Conservation (phyloP, 2,113 vertebrate species). For the Uria lomvia region DNA sequence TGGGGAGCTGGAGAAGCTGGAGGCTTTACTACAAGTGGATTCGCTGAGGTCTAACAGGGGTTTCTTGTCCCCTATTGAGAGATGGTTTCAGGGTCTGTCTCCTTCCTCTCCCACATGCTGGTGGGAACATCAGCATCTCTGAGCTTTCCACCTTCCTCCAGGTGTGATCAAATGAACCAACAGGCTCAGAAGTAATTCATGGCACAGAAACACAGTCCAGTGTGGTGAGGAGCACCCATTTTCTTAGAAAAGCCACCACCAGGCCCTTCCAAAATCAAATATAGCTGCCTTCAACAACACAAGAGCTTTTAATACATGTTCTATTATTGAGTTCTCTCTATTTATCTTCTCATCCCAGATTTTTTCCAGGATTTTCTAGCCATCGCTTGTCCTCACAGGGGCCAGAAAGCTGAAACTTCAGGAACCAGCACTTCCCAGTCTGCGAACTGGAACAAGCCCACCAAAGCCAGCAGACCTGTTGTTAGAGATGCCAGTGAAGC, state of each 20-base stretch:
- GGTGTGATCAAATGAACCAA: neutral
- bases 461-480: neutral
- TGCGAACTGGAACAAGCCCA: neutral
- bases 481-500: neutral
- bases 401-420: neutral
- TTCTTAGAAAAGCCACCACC: neutral
- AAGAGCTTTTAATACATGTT: neutral
- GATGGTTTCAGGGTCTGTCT: neutral
- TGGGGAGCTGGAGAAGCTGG: neutral
- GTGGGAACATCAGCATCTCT: neutral
- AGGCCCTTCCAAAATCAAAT: neutral
- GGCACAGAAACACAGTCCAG: neutral
- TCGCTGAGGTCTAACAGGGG: neutral
- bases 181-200: neutral
- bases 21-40: neutral
- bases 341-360: neutral
- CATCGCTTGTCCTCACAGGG: neutral
- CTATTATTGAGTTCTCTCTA: neutral
- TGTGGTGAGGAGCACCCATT: rapidly evolving
- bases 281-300: neutral
- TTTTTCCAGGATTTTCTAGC: neutral
- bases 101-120: neutral
- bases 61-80: neutral
- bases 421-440: neutral
- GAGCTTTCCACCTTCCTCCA: neutral